phyloP scores from a whole-genome alignment of 2,113 vertebrate species.

The Psittacula cyanocephala region DNA sequence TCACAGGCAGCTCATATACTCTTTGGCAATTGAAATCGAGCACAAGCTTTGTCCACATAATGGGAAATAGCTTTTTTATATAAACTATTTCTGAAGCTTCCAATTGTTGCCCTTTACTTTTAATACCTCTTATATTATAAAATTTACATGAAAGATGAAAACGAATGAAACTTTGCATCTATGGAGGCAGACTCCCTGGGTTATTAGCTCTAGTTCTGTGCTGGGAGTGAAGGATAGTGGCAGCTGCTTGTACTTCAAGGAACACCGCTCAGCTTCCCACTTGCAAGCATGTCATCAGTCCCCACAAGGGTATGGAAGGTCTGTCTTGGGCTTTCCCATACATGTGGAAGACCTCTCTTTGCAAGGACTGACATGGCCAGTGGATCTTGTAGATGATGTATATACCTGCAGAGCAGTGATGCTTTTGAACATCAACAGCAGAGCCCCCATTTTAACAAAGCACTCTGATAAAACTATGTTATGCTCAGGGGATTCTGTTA shows the following conservation, averaged over 20 bases:
- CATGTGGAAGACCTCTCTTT: background rate
- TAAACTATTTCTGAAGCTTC: constrained; percentile 19
- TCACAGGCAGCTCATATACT: background rate
- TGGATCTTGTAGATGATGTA: background rate
- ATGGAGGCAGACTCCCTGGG: background rate
- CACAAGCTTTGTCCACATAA: background rate
- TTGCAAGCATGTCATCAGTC: background rate
- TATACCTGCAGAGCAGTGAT: background rate
- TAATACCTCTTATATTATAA: background rate
- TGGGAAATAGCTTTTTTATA: background rate
- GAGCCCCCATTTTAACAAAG: background rate
- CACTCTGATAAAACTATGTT: background rate
- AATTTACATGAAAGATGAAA: constrained; percentile 23
- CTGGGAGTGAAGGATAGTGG: background rate
- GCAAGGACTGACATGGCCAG: background rate
- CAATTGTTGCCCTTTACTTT: background rate
- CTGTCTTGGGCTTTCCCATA: background rate
- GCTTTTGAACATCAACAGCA: background rate
- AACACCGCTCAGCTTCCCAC: background rate
- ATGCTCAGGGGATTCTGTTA: background rate
- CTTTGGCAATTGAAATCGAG: constrained; percentile 43
- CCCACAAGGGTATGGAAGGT: background rate
- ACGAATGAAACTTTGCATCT: background rate
- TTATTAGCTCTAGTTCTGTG: background rate
- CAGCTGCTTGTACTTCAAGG: background rate